A percentile compares a stretch with the other conserved stretches of the same genome.
Evolutionary conservation across 2,888 invertebrate genomes (phyloP).

Genomic region (Aradus depressus): DNA sequence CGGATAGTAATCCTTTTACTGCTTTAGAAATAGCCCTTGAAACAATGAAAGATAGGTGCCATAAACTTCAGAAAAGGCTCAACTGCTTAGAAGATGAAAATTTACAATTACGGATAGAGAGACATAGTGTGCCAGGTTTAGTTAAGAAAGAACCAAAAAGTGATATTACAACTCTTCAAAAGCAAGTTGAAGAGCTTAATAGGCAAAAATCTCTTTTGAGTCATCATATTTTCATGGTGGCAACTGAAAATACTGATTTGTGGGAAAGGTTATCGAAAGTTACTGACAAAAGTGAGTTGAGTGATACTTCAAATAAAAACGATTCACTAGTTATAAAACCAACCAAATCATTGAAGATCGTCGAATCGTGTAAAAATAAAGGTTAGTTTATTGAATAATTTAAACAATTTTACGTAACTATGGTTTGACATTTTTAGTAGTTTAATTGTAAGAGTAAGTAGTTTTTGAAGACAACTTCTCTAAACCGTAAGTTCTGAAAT

Average conservation of each 20-base stretch:
- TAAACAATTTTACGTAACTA: not conserved
- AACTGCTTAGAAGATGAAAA: constrained; percentile 64
- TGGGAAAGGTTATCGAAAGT: constrained; percentile 61
- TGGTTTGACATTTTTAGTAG: not conserved
- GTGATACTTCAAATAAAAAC: constrained; percentile 42
- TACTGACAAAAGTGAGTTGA: constrained; percentile 47
- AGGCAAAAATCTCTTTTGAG: constrained; percentile 65
- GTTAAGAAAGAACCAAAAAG: constrained; percentile 17
- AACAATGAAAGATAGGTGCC: constrained; percentile 71
- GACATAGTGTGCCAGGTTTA: constrained; percentile 24
- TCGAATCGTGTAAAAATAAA: constrained; percentile 14
- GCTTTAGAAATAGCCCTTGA: constrained; percentile 50
- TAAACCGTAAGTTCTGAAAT: too few species aligned
- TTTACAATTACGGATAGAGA: constrained; percentile 45
- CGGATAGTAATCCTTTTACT: too few species aligned
- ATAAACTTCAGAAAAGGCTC: constrained; percentile 59
- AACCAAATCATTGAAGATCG: constrained; percentile 23
- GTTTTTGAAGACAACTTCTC: too few species aligned
- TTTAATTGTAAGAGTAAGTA: too few species aligned
- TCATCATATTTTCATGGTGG: constrained; percentile 69
- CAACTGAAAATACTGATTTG: constrained; percentile 65
- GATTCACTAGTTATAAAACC: constrained; percentile 31
- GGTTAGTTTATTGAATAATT: not conserved
- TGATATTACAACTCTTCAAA: constrained; percentile 44
- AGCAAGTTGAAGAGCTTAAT: constrained; percentile 54